Percentiles rank a stretch among this genome's conserved stretches.
Evolutionary conservation across 2,113 vertebrate genomes (phyloP).

Genomic region (Bubo scandiacus): DNA sequence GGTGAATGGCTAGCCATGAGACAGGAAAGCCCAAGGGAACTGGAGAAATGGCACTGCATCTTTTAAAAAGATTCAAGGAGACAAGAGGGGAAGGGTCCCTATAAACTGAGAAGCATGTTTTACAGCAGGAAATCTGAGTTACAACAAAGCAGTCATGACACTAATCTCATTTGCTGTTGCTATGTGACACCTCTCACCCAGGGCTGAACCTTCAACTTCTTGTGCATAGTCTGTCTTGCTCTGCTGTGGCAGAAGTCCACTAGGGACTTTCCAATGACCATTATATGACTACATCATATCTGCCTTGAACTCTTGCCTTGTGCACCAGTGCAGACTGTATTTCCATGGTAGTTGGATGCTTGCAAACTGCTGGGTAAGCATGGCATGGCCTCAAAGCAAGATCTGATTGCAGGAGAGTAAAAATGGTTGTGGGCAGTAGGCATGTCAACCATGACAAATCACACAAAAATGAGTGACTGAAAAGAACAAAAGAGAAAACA

Average conservation of each 20-base stretch:
- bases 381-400: neutral
- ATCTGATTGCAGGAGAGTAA: neutral
- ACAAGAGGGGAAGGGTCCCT: neutral
- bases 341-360: neutral
- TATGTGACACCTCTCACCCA: neutral
- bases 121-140: neutral
- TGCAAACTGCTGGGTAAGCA: neutral
- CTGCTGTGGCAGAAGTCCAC: neutral
- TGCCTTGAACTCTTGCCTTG: neutral
- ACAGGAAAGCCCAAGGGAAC: neutral
- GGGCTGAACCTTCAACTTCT: neutral
- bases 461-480: neutral
- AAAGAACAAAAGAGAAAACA: neutral
- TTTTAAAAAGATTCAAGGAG: neutral
- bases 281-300: neutral
- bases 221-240: neutral
- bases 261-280: neutral
- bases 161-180: neutral
- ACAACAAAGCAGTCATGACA: neutral
- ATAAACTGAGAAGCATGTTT: neutral
- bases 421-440: neutral
- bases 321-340: neutral
- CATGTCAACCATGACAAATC: neutral
- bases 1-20: neutral
- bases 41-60: neutral